phyloP scores from a whole-genome alignment of 1,140 invertebrate species.

The Orius insidiosus region DNA sequence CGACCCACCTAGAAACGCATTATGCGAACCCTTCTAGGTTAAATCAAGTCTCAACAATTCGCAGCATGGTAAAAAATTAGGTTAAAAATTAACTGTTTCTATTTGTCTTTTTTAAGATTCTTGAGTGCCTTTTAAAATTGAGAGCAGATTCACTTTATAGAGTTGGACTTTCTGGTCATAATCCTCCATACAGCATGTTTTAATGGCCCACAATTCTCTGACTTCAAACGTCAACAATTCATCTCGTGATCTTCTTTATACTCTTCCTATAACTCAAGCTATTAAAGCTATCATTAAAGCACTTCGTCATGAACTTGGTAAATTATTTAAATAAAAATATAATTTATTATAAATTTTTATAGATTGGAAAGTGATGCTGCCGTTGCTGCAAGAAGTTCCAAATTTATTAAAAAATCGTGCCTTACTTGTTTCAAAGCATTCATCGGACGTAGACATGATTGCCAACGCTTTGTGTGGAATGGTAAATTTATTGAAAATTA shows the following conservation, averaged over 20 bases:
- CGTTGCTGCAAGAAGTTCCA: slow-evolving; percentile 64
- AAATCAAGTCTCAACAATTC: slow-evolving; percentile 44
- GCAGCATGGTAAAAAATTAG: slow-evolving; percentile 43
- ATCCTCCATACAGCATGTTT: slow-evolving; percentile 34
- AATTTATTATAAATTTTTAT: no score
- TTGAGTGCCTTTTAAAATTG: slow-evolving; percentile 67
- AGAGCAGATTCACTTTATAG: slow-evolving; percentile 62
- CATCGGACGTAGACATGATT: slow-evolving; percentile 51
- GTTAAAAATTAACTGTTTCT: no score
- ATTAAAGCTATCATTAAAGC: slow-evolving; percentile 46
- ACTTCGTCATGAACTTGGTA: slow-evolving; percentile 47
- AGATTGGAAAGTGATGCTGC: slow-evolving; percentile 69
- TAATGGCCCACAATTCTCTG: slow-evolving; percentile 27
- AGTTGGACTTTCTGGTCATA: slow-evolving; percentile 47
- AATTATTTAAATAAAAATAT: no score
- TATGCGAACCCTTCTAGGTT: slow-evolving; percentile 54
- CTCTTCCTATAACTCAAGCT: slow-evolving; percentile 40
- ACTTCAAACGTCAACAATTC: slow-evolving; percentile 5
- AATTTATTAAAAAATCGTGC: slow-evolving; percentile 72
- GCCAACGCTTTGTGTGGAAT: slow-evolving; percentile 58
- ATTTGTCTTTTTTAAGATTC: slow-evolving; percentile 40
- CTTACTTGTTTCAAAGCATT: slow-evolving; percentile 50
- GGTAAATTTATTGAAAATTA: slow-evolving; percentile 29
- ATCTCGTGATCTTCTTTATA: neutral
- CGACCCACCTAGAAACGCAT: slow-evolving; percentile 58